Evolutionary conservation across 2,888 invertebrate genomes (phyloP).

Genomic region (Macrostomum cliftonense): DNA sequence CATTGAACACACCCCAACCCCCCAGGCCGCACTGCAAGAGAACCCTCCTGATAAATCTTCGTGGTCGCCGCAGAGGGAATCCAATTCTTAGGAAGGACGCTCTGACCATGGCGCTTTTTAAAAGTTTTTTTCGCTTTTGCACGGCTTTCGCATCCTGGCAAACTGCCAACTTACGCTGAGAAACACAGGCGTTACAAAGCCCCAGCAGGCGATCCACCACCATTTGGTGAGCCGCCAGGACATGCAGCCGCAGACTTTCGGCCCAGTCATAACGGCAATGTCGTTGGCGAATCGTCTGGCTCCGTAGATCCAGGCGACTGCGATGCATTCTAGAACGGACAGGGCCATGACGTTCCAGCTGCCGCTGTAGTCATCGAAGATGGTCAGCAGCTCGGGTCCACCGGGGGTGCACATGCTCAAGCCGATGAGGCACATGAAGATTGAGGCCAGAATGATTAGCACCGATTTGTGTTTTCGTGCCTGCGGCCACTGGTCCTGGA

Average conservation of each 20-base stretch:
- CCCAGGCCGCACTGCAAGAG: too few relatives aligned
- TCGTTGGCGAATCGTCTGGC: constrained; percentile 1
- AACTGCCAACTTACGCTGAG: neutral
- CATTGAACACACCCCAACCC: too few relatives aligned
- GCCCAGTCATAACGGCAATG: constrained; percentile 1
- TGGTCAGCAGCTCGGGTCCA: constrained; percentile 23
- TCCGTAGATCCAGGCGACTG: constrained; percentile 48
- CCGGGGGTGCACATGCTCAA: constrained; percentile 15
- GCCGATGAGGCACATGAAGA: neutral
- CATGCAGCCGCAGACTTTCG: neutral
- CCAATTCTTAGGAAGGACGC: too few relatives aligned
- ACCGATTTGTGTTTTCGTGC: constrained; percentile 1
- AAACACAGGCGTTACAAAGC: constrained; percentile 1
- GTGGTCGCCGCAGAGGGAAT: too few relatives aligned
- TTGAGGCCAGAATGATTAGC: constrained; percentile 1
- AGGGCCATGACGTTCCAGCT: constrained; percentile 45
- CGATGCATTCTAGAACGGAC: constrained; percentile 50
- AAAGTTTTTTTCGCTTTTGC: too few relatives aligned
- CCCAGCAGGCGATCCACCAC: constrained; percentile 2
- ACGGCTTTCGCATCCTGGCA: too few relatives aligned
- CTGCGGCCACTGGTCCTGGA: constrained; percentile 6
- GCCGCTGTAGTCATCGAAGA: constrained; percentile 29
- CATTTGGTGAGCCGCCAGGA: constrained; percentile 2
- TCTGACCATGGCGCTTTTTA: too few relatives aligned
- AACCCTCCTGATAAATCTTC: too few relatives aligned